Conservation (phyloP, 2,797 vertebrate genomes). For the Sitta carolinensis region DNA sequence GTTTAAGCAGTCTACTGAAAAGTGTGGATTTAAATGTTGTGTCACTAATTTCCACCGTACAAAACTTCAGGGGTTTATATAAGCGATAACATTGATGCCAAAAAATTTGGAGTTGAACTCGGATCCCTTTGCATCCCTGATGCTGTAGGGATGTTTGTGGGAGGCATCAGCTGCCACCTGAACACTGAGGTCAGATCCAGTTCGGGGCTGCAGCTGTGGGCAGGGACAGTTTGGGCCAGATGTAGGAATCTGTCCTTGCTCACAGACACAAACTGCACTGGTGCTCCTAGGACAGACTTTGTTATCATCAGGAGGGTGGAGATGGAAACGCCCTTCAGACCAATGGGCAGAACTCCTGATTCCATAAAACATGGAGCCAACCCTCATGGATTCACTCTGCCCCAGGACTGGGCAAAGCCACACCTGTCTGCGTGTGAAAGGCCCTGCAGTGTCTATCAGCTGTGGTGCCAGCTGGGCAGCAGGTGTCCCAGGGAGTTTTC, state of each 20-base stretch:
- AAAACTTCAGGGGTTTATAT: neutral
- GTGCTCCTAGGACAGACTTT: neutral
- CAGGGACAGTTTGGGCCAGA: neutral
- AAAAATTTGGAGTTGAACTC: accelerated
- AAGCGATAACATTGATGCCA: accelerated
- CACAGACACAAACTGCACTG: neutral
- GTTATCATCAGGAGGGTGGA: neutral
- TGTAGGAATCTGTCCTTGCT: neutral
- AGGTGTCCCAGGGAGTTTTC: neutral
- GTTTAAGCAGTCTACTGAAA: neutral
- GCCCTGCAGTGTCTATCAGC: neutral
- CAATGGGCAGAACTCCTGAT: neutral
- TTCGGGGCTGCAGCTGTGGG: neutral
- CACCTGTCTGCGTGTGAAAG: neutral
- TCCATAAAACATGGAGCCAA: neutral
- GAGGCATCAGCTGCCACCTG: neutral
- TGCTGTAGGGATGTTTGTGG: too few relatives aligned
- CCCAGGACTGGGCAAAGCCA: neutral
- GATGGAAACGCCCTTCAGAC: neutral
- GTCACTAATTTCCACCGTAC: neutral
- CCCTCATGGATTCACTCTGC: neutral
- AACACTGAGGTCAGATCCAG: accelerated
- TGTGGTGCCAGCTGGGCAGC: neutral
- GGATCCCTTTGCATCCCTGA: neutral
- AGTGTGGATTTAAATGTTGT: neutral